Percentiles rank a stretch among this genome's conserved stretches.
These are phyloP conservation scores for Pterostichus madidus DNA, from an alignment of 2,888 invertebrate species.

Conservation along the genomic window DNA sequence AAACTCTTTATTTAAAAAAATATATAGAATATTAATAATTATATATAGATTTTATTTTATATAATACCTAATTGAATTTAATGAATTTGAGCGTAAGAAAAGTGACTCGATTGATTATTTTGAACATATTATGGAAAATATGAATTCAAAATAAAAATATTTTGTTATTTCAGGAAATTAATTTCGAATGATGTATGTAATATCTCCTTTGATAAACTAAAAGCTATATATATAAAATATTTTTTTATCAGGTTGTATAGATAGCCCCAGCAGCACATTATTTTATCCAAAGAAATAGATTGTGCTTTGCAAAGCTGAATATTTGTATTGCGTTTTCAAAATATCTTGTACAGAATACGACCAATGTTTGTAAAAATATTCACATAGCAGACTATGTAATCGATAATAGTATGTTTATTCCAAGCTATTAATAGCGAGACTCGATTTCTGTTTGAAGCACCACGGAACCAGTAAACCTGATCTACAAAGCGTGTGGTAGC, in stretches of 20 bases:
- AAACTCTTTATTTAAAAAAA: no score
- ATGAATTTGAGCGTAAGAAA: no score
- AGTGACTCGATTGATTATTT: no score
- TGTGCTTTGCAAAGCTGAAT: background rate
- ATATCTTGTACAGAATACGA: background rate
- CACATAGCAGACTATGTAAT: background rate
- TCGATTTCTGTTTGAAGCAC: background rate
- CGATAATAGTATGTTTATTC: background rate
- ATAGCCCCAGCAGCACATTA: background rate
- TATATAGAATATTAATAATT: no score
- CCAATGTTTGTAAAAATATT: background rate
- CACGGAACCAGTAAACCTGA: slow-evolving; percentile 4
- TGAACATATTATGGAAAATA: background rate
- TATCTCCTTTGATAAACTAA: slow-evolving; percentile 15
- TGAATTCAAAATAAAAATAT: slow-evolving; percentile 2
- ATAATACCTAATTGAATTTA: no score
- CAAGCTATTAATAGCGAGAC: slow-evolving; percentile 20
- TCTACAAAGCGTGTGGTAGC: background rate
- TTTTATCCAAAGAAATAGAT: background rate
- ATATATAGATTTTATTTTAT: no score
- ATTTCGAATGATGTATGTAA: slow-evolving; percentile 14
- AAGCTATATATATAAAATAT: background rate
- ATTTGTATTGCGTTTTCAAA: background rate
- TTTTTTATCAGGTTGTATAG: background rate
- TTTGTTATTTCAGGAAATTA: slow-evolving; percentile 13